phyloP scores from a whole-genome alignment of 2,888 invertebrate genomes.

The Sarcophaga carnaria region DNA sequence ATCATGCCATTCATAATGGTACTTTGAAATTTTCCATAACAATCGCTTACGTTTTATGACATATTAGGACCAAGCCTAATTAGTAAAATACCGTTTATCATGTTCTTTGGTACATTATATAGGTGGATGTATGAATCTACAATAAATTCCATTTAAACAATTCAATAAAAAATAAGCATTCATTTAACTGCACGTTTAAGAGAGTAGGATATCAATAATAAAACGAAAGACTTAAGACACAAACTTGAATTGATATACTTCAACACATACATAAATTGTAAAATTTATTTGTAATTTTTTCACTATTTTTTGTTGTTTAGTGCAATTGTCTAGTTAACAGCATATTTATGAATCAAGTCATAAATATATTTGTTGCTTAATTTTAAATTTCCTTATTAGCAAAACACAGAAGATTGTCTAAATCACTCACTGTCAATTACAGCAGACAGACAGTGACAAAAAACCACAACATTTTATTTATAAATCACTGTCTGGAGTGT shows the following conservation, averaged over 20 bases:
- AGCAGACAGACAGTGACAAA: constrained; percentile 17
- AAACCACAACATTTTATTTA: constrained; percentile 15
- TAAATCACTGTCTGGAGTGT: constrained; percentile 28
- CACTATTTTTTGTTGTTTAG: too few species aligned
- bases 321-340: background rate
- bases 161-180: background rate
- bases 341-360: background rate
- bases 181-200: background rate
- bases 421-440: constrained; percentile 36
- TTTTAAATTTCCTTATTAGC: background rate
- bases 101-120: too few species aligned
- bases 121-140: too few species aligned
- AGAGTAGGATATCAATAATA: constrained; percentile 1
- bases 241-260: constrained; percentile 43
- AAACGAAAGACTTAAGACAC: constrained; percentile 65
- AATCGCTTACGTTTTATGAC: too few species aligned
- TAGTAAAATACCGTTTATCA: too few species aligned
- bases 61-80: too few species aligned
- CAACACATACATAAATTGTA: background rate
- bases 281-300: background rate
- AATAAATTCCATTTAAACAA: background rate
- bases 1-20: too few species aligned
- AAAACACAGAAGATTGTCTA: constrained; percentile 7
- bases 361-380: background rate
- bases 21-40: too few species aligned